Evolutionary conservation across 2,113 vertebrate genomes (phyloP), one percentile per base, ranked within the genome.

Genomic region (Lethenteron reissneri): DNA sequence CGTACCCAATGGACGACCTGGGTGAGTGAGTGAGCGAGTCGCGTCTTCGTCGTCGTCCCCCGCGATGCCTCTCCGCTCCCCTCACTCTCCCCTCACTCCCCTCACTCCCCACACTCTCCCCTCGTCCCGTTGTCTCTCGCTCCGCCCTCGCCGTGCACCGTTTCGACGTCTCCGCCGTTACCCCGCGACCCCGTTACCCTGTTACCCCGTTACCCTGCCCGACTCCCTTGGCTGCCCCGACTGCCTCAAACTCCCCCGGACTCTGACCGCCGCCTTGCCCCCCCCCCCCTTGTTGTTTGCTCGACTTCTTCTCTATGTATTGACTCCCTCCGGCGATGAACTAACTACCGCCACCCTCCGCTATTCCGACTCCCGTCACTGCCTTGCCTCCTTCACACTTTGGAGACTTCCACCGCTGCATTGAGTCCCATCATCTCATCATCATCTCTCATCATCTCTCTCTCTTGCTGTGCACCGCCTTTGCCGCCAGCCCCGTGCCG

Each of bases 1-100:
- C 62, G 56, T 57, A 70, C 75, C 77, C 41, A 41, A 81, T 81
- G 80, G 80, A 81, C 76, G 80, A 81, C 74, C 77, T 81, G 57
- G 80, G 80, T 81, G 75, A 79, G 59, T 64, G 71, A 75, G 59
- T 64, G 71, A 75, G 75, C 17, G 76, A 75, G 78, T 76, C 78
- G 72, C 70, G 77, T 80, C 76, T 69, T 72, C 78, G 73, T 75
- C 73, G 58, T 72, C 70, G 69, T 71, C 68, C 73, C 58, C 60
- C 41, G 70, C 70, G 56, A 56, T 21, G 71, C 56, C 57, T 57
- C 57, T 14, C 21, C 11, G 57, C 58, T 25, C 14, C 74, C 57
- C 71, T 72, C 69, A 17, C 21, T 75, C 74, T 75, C 69, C 69
- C 76, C 17, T 12, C n/a, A 11, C 58, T 25, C 14, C 74, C 57